These are phyloP conservation scores for Triplophysa rosa DNA, from an alignment of 2,113 vertebrate genomes.

Conservation along the genomic window DNA sequence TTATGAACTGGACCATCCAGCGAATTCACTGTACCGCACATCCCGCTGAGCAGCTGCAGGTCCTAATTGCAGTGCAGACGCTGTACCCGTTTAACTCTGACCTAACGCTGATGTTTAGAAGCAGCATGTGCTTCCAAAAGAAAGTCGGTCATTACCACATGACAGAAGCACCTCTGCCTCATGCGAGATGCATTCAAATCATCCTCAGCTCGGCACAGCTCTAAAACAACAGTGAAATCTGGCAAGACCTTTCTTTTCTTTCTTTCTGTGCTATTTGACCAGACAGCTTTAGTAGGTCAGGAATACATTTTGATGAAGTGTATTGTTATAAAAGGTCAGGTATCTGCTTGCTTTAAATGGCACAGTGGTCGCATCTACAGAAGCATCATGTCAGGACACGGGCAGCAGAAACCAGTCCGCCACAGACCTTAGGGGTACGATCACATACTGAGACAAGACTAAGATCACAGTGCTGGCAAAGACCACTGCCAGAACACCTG, in stretches of 20 bases:
- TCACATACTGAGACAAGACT: constrained; percentile 2
- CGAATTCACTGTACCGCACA: not conserved
- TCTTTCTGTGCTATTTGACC: not conserved
- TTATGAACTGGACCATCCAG: constrained; percentile 11
- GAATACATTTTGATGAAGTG: not conserved
- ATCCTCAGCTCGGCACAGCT: too few relatives aligned
- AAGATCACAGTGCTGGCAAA: constrained; percentile 30
- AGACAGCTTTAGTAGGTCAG: constrained; percentile 17
- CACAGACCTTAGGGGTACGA: not conserved
- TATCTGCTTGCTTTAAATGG: not conserved
- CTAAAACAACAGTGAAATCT: not conserved
- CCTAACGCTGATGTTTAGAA: constrained; percentile 28
- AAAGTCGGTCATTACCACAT: constrained; percentile 35
- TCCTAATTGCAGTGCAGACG: constrained; percentile 47
- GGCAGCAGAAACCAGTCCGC: not conserved
- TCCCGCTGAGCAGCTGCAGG: constrained; percentile 32
- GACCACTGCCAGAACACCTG: constrained; percentile 19
- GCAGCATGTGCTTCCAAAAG: constrained; percentile 28
- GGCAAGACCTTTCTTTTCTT: not conserved
- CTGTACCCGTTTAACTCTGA: constrained; percentile 5
- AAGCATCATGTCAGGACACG: not conserved
- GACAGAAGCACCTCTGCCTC: constrained; percentile 7
- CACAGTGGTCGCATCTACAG: not conserved
- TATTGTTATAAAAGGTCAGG: constrained; percentile 28
- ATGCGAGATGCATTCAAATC: not conserved